Evolutionary conservation across 2,113 vertebrate genomes (phyloP), one percentile per base, ranked within the genome.

Genomic region (Danionella cerebrum): DNA sequence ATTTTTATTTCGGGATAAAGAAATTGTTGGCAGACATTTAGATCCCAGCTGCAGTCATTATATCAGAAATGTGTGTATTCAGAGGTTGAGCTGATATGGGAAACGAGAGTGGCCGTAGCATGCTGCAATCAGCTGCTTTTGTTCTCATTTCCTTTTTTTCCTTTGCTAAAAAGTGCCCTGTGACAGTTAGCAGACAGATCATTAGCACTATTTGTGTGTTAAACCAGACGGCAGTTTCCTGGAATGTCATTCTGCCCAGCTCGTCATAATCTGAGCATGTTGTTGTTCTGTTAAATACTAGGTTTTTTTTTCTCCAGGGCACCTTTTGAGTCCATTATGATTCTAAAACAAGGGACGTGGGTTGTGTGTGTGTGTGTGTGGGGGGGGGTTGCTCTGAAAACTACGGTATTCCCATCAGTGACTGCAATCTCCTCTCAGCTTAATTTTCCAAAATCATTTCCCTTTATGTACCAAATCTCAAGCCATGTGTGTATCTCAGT

Each of bases 31-130:
- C 11, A 24, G 42, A 42, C 2, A 24, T 48, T 63, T 51, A 10
- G 38, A 25, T 29, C 67, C 42, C 67, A 48, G 67, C 42, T 58
- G 14, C 21, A 45, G 21, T 39, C 62, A 51, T 67, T 77, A 31
- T 50, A 60, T 77, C 71, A 67, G 69, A 42, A 54, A 31, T 35
- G 29, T 47, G 62, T 60, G n/a, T n/a, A n/a, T n/a, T n/a, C n/a
- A n/a, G 58, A 52, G 63, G 42, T 21, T 41, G 44, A 64, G 42
- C 47, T 27, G 58, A 70, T 73, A 52, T 58, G 54, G 72, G 71
- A 76, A 73, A 64, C 72, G 72, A 78, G 73, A 77, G 70, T 27
- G 21, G 45, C 62, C 22, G 45, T 47, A 25, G 2, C 21, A 65
- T 64, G 51, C 33, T 50, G 35, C 66, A 65, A 72, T 72, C 45